Base-by-base conservation (phyloP, 1,140 invertebrate species). In the Arion vulgaris region DNA sequence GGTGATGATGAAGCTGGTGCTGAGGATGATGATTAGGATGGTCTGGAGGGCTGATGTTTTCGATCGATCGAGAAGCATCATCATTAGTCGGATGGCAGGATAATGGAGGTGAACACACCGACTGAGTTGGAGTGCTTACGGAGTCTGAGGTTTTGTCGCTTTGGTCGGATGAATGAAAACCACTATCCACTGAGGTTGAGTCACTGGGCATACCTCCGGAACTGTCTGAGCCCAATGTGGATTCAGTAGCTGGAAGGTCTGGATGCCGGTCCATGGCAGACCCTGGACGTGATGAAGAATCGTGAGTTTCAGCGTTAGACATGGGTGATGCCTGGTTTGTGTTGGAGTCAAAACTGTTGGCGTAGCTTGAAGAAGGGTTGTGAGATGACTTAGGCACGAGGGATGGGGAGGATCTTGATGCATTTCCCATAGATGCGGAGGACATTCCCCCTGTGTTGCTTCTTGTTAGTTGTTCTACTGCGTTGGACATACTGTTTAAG, bases 401-500 rank as follows among this genome's bases (percentile, higher is more conserved):
- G 34, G 83, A 41, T 83, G 81, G 77, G 69, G 83, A 74, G 32
- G 85, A 41, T 13, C 26, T 53, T 0, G 80, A 38, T 26, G 83
- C 15, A 68, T 75, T 17, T 71, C 81, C 74, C 68, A 28, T 2
- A 71, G 72, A 81, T 53, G 72, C 81, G 41, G 76, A 82, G 71
- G 81, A 19, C 49, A 80, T 75, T 23, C 28, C 69, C 7, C 7
- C 7, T 2, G 69, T 34, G 73, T 75, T 82, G 79, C 82, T 84
- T 76, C 78, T 72, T 23, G 87, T 80, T 80, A 88, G 80, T 80
- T 86, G 86, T 83, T 87, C 87, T 72, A 85, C 85, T 38, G 86
- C 85, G 79, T 86, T 89, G 41, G 87, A 84, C 80, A 87, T 86
- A 76, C 77, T 84, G 79, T 86, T 86, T 51, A 86, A 83, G 69